A percentile compares a stretch with the other conserved stretches of the same genome.
Conservation (phyloP, 30 jellyfish, hydroid and myxozoan species). For the Turritopsis dohrnii region DNA sequence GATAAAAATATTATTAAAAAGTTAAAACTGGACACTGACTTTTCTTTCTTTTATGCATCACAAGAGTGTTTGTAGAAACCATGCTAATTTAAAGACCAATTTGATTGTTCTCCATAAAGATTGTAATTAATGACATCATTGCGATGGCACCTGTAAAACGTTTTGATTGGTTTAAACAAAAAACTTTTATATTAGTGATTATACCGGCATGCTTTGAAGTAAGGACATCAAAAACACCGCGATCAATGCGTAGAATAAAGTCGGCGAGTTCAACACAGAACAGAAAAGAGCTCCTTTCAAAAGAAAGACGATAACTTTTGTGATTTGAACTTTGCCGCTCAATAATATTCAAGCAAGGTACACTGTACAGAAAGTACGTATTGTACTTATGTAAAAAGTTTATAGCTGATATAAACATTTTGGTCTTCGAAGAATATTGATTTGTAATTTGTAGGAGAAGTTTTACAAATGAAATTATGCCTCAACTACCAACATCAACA, state of each 20-base stretch:
- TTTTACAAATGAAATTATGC: slow-evolving; percentile 43
- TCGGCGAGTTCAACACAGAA: slow-evolving; percentile 45
- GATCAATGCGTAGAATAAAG: slow-evolving; percentile 60
- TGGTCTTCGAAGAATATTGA: slow-evolving; percentile 1
- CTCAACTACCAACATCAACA: slow-evolving; percentile 93
- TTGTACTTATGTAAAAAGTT: not conserved
- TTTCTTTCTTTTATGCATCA: not conserved
- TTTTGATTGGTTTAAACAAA: slow-evolving; percentile 82
- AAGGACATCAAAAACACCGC: slow-evolving; percentile 88
- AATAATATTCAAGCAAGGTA: slow-evolving; percentile 14
- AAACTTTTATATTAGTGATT: slow-evolving; percentile 73
- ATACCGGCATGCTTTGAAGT: slow-evolving; percentile 90
- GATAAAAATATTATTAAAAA: too few species aligned
- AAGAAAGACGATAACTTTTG: slow-evolving; percentile 37
- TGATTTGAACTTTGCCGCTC: slow-evolving; percentile 55
- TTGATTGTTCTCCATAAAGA: slow-evolving; percentile 31
- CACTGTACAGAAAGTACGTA: slow-evolving; percentile 13
- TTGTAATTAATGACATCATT: slow-evolving; percentile 90
- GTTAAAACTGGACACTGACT: not conserved
- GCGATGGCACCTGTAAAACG: slow-evolving; percentile 99
- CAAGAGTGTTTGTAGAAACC: slow-evolving; percentile 28
- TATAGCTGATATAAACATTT: slow-evolving; percentile 11
- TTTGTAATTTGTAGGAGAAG: not conserved
- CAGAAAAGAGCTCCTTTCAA: slow-evolving; percentile 31
- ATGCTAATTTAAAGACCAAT: slow-evolving; percentile 29